A percentile compares a stretch with the other conserved stretches of the same genome.
Evolutionary conservation across 2,888 invertebrate genomes (phyloP).

Genomic region (Catotricha subobsoleta): DNA sequence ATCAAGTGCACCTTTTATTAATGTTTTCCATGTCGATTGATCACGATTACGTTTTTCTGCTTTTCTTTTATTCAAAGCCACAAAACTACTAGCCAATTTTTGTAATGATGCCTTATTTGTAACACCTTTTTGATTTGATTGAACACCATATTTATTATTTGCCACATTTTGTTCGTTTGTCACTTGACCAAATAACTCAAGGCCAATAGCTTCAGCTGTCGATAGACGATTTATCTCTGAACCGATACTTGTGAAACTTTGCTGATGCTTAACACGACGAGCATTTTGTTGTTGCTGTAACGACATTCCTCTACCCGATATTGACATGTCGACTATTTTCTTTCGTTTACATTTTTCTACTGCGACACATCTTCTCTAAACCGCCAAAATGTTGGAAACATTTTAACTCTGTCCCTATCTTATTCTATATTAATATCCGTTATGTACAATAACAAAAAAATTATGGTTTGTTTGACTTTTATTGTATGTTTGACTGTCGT

Average conservation of each 20-base stretch:
- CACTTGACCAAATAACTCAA: background rate
- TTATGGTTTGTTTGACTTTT: no score
- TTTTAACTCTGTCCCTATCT: no score
- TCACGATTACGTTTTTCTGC: conserved; percentile 31
- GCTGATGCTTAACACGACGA: background rate
- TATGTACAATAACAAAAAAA: no score
- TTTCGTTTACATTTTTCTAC: background rate
- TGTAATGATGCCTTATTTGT: conserved; percentile 19
- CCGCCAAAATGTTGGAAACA: no score
- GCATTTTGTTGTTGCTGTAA: background rate
- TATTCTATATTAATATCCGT: no score
- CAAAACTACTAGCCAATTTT: conserved; percentile 32
- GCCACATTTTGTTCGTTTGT: background rate
- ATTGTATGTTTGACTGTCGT: no score
- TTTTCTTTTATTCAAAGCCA: conserved; percentile 35
- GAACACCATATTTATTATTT: background rate
- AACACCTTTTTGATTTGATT: background rate
- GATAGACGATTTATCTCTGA: background rate
- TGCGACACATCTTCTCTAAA: background rate
- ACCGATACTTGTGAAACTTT: background rate
- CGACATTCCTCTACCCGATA: background rate
- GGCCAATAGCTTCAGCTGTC: background rate
- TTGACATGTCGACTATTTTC: background rate
- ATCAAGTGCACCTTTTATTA: conserved; percentile 37
- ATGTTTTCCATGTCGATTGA: conserved; percentile 31